Base-by-base conservation (phyloP, 2,113 vertebrate species). In the Galemys pyrenaicus region DNA sequence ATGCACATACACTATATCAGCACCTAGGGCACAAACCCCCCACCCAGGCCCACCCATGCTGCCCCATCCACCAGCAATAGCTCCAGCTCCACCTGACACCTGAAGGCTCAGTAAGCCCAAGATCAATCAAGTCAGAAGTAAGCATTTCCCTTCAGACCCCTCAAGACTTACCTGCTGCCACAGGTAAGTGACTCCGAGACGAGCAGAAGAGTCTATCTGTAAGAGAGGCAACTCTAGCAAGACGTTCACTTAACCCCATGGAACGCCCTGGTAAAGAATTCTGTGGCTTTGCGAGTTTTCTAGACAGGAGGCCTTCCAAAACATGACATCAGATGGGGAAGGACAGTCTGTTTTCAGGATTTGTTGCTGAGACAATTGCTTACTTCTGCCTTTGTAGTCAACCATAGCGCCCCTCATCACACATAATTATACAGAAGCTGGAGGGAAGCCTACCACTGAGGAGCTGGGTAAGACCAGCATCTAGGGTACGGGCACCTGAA, bases 401-500 rank as follows among this genome's bases (percentile, higher is more conserved):
- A 78, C 65, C 71, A 30, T 71, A 60, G 0, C 11, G 20, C 24
- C 56, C 20, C 39, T 46, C 7, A 6, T 13, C 1, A 2, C 24
- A 10, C 60, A 10, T 85, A 89, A 94, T 96, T 85, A 74, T 6
- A 68, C 46, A 3, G 73, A 86, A 39, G 67, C n/a, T 20, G 39
- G 39, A 51, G 22, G 16, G 28, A 9, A 19, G 3, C 0, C 0
- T 2, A 13, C 6, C 9, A 10, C 19, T 49, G 68, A 46, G 37
- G 17, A 58, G 32, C 39, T 10, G 17, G 46, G 22, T 6, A 46
- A 51, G 78, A 17, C n/a, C 49, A 11, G 5, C 3, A 39, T 24
- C 32, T 32, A 12, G 0, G 0, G 2, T 2, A 35, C 3, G 6
- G 0, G 20, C 5, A 8, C 0, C 0, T 2, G 16, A 74, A 30